These are phyloP conservation scores for Cotesia congregata DNA, from an alignment of 2,888 invertebrate species.

Conservation along the genomic window DNA sequence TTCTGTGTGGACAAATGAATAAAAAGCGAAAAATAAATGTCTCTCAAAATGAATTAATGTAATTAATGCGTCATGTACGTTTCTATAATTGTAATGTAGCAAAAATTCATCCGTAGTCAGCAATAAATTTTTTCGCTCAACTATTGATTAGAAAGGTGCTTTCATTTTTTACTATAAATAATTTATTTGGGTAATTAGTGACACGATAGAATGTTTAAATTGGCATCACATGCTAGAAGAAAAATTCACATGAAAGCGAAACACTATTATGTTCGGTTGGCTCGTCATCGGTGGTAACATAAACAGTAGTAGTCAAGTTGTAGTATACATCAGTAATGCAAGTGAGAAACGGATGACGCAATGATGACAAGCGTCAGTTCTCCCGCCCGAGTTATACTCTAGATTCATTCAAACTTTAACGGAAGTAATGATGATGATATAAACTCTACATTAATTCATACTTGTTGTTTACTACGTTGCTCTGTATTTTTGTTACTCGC, in stretches of 20 bases:
- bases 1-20: too few species aligned
- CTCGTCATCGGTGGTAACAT: not conserved
- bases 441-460: conserved; percentile 35
- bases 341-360: conserved; percentile 50
- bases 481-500: conserved; percentile 14
- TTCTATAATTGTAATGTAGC: too few species aligned
- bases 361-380: conserved; percentile 55
- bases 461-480: conserved; percentile 4
- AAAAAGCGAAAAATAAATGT: too few species aligned
- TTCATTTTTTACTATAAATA: conserved; percentile 10
- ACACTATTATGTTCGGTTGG: conserved; percentile 23
- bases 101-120: too few species aligned
- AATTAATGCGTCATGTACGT: too few species aligned
- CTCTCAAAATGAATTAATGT: too few species aligned
- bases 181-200: conserved; percentile 12
- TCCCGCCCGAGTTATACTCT: conserved; percentile 55
- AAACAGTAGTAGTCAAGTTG: not conserved
- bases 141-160: not conserved
- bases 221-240: not conserved
- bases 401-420: conserved; percentile 60
- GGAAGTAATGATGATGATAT: conserved; percentile 64
- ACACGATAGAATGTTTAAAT: not conserved
- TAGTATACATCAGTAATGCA: conserved; percentile 11
- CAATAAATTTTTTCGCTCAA: not conserved
- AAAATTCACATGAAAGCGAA: conserved; percentile 25